phyloP scores from a whole-genome alignment of 1,140 invertebrate species.

The Bombus polaris region DNA sequence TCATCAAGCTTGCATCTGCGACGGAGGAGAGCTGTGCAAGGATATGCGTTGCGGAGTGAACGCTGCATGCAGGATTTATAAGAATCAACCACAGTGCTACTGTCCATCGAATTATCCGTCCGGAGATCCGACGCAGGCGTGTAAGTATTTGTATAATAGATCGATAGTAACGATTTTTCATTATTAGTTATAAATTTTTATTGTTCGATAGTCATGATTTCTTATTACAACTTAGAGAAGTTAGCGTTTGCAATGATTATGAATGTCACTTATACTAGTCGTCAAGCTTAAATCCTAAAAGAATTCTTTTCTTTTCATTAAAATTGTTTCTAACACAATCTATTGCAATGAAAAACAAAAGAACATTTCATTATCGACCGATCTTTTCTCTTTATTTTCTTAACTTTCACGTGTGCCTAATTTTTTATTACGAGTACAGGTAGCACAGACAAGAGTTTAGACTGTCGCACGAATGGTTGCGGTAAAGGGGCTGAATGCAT shows the following conservation, averaged over 20 bases:
- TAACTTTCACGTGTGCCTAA: not conserved
- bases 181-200: too few species aligned
- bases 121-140: constrained; percentile 93
- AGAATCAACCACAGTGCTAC: constrained; percentile 89
- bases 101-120: constrained; percentile 91
- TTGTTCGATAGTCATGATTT: too few species aligned
- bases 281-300: too few species aligned
- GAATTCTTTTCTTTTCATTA: too few species aligned
- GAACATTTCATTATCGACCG: too few species aligned
- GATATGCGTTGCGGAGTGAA: constrained; percentile 90
- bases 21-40: constrained; percentile 86
- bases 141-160: constrained; percentile 83
- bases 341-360: too few species aligned
- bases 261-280: too few species aligned
- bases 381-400: not conserved
- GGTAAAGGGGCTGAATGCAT: constrained; percentile 92
- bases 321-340: too few species aligned
- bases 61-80: constrained; percentile 89
- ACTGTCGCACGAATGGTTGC: constrained; percentile 92
- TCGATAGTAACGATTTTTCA: not conserved
- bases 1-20: constrained; percentile 89
- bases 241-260: too few species aligned
- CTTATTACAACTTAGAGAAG: too few species aligned
- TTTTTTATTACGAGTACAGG: constrained; percentile 80
- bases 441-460: constrained; percentile 85